These are phyloP conservation scores for Ruditapes philippinarum DNA, from an alignment of 1,140 invertebrate genomes.

Conservation along the genomic window DNA sequence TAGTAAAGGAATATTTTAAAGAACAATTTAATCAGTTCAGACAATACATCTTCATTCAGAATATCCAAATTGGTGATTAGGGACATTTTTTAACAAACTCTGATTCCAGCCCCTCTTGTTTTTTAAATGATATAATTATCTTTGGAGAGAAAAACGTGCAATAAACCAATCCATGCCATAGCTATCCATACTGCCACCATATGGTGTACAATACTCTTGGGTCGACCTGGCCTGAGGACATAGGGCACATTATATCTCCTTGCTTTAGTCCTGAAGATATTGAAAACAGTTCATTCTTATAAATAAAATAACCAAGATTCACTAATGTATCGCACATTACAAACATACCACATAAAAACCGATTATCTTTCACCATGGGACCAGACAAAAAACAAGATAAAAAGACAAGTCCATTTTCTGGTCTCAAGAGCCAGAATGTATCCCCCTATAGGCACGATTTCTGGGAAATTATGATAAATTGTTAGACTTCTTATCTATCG, in stretches of 20 bases:
- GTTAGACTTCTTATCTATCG: slow-evolving; percentile 40
- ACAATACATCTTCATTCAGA: too few species aligned
- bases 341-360: not conserved
- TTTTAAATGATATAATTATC: not conserved
- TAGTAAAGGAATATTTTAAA: too few species aligned
- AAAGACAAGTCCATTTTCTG: slow-evolving; percentile 3
- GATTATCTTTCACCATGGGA: not conserved
- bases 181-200: not conserved
- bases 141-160: not conserved
- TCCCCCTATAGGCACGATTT: not conserved
- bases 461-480: slow-evolving; percentile 27
- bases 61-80: too few species aligned
- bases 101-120: too few species aligned
- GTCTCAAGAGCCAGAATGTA: not conserved
- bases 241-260: not conserved
- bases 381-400: not conserved
- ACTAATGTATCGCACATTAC: not conserved
- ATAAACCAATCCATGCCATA: not conserved
- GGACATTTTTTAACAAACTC: too few species aligned
- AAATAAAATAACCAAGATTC: not conserved
- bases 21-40: too few species aligned
- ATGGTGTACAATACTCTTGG: not conserved
- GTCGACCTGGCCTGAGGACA: not conserved
- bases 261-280: not conserved
- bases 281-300: not conserved